A percentile compares a stretch with the other conserved stretches of the same genome.
phyloP scores from a whole-genome alignment of 2,113 vertebrate genomes.

The Columba janthina region DNA sequence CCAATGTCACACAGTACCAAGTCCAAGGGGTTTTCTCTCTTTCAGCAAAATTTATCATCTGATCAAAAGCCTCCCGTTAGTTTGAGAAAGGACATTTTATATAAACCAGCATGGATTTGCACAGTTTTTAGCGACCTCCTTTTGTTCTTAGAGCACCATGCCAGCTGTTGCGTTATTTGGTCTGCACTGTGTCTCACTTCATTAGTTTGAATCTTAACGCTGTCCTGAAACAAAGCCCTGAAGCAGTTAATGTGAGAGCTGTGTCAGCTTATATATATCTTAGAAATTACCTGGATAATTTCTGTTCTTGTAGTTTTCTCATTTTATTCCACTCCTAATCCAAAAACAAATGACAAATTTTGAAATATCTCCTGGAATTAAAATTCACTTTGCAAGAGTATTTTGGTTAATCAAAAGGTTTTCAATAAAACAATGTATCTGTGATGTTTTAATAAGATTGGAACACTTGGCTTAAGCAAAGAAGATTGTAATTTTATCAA shows the following conservation, averaged over 20 bases:
- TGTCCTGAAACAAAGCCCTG: background rate
- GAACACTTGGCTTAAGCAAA: background rate
- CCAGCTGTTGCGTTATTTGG: background rate
- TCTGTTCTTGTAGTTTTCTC: background rate
- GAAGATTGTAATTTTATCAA: background rate
- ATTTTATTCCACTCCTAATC: background rate
- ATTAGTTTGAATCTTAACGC: background rate
- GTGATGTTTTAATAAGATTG: background rate
- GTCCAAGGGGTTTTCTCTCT: background rate
- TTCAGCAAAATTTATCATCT: slow-evolving; percentile 3
- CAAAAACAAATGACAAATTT: background rate
- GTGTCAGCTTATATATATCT: background rate
- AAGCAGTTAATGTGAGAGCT: background rate
- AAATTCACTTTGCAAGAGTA: background rate
- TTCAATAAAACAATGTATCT: background rate
- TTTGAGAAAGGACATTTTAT: background rate
- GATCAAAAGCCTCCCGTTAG: background rate
- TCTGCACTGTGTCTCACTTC: background rate
- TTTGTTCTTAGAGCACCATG: background rate
- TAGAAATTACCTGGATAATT: background rate
- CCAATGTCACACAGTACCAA: background rate
- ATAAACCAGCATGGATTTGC: background rate
- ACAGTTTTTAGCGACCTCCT: background rate
- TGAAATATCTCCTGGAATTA: background rate
- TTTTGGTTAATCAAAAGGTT: background rate